Percentiles rank a stretch among this genome's conserved stretches.
phyloP scores from a whole-genome alignment of 2,113 vertebrate genomes.

The Phylloscopus trochilus region DNA sequence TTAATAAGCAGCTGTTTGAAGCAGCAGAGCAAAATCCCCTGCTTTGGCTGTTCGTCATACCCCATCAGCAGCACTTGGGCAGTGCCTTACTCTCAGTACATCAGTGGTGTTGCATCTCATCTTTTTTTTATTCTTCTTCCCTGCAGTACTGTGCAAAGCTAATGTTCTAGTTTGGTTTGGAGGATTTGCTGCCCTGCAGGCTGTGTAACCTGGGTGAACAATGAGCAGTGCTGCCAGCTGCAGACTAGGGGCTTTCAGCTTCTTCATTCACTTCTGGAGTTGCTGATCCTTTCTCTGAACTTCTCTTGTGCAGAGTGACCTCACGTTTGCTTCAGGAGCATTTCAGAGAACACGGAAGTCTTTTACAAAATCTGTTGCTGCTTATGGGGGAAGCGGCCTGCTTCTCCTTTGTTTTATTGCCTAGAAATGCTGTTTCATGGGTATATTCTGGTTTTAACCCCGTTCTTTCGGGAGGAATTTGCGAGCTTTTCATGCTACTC shows the following conservation, averaged over 20 bases:
- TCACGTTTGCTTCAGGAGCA: fast-evolving
- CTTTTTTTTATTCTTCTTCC: too few species aligned
- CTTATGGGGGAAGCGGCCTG: too few species aligned
- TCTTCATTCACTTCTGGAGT: neutral
- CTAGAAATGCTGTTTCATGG: neutral
- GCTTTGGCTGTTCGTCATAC: neutral
- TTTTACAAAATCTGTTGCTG: neutral
- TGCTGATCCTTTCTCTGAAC: neutral
- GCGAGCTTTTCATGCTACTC: neutral
- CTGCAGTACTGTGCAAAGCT: neutral
- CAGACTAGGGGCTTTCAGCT: neutral
- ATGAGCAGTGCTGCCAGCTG: neutral
- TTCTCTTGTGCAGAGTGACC: neutral
- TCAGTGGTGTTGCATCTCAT: neutral
- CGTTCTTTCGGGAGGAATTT: neutral
- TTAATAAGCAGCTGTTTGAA: neutral
- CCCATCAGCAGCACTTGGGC: neutral
- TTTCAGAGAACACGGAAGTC: neutral
- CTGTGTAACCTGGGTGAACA: neutral
- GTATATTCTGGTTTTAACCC: neutral
- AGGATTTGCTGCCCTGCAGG: neutral
- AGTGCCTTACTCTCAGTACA: neutral
- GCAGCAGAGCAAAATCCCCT: neutral
- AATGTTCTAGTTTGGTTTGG: neutral
- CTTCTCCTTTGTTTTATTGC: neutral